Evolutionary conservation across 2,113 vertebrate genomes (phyloP), one percentile per base, ranked within the genome.

Genomic region (Cinclus cinclus): DNA sequence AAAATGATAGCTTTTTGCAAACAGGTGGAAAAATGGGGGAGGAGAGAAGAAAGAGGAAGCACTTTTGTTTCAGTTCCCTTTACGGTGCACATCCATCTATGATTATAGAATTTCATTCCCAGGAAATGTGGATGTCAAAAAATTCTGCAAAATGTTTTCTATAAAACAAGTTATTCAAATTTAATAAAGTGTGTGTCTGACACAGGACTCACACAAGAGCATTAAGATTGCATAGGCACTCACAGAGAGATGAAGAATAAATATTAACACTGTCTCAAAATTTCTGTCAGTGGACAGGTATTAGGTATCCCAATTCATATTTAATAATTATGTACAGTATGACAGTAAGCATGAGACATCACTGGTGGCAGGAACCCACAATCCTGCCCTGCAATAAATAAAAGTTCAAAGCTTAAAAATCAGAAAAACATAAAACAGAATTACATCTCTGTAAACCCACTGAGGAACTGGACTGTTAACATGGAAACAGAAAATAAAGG

Each of bases 1-100:
- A 46, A 9, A 78, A 24, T 1, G 4, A 39, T 21, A 64, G 41
- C 59, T 83, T 96, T 94, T 70, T 89, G 49, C 56, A 65, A 96
- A 86, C 92, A 97, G 94, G 96, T 96, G 76, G 70, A 73, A 88
- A 92, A 82, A 82, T 9, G 6, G 11, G 25, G 24, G 35, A 85
- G n/a, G n/a, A 44, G 35, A 59, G n/a, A 56, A 73, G 7, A 6
- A 87, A 41, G 55, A 92, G 33, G 50, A 65, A 65, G 41, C 37
- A 50, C n/a, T 79, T 96, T 56, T 94, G 35, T 92, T 96, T 92
- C 49, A 60, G 55, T 16, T 20, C 27, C 78, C 30, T 92, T 93
- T 56, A 42, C 10, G 56, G 24, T 5, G 37, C 24, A 81, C 47
- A 78, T 75, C 89, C 58, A 79, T 24, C 52, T 67, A 35, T 46